Evolutionary conservation across 2,113 vertebrate genomes (phyloP), one percentile per base, ranked within the genome.

Genomic region (Pholis gunnellus): DNA sequence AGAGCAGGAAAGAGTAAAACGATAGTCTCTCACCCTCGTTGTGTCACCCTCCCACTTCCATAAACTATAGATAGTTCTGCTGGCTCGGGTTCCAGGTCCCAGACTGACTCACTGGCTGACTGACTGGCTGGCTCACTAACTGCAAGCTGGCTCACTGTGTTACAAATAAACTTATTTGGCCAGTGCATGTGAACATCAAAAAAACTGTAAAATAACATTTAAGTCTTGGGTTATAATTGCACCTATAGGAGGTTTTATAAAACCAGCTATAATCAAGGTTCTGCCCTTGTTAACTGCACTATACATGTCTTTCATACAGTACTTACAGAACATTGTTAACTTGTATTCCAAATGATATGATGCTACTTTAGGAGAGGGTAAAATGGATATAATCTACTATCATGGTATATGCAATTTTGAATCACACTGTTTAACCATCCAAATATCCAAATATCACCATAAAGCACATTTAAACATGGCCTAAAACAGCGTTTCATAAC

Each of bases 21-120:
- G 81, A 86, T 78, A 80, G 79, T 80, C 57, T 40, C 72, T 82
- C 17, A 18, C 78, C 81, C 71, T 69, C 48, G 5, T 69, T 78
- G 74, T 31, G 68, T 66, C 72, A 42, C 90, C 91, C 91, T 88
- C 90, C 92, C 89, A 89, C 90, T 91, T 88, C 90, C 83, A 89
- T 68, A 86, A 86, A 93, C 94, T 93, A 94, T 91, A 93, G 89
- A 94, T 94, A 94, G 94, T 91, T 87, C 87, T 79, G 85, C 84
- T 84, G 85, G 89, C 85, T 93, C 91, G n/a, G 90, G 88, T 94
- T 93, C 89, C 91, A 82, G 84, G 84, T 66, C 71, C 64, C 89
- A 79, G 81, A 85, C 87, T 75, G 83, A 78, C 70, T 91, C 84
- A 82, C 83, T 72, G 25, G 75, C 74, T 59, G 80, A 56, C 40